Evolutionary conservation across 2,113 vertebrate genomes (phyloP).

Genomic region (Sylvilagus bachmani): DNA sequence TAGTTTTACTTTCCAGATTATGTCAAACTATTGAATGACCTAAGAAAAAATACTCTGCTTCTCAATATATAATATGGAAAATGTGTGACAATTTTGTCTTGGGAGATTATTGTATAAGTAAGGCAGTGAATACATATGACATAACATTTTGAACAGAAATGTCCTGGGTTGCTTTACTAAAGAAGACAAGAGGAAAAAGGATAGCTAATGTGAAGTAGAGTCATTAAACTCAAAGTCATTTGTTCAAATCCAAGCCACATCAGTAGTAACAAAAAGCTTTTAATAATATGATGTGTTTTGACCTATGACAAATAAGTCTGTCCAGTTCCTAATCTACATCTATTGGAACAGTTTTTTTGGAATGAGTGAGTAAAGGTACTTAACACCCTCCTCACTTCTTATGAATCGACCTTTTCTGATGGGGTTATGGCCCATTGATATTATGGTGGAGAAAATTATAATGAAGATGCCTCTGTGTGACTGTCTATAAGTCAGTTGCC

Average conservation of each 20-base stretch:
- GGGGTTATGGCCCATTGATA: conserved; percentile 1
- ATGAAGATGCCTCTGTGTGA: neutral
- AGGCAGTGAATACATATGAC: neutral
- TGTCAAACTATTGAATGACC: neutral
- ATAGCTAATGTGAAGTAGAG: neutral
- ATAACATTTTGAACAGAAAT: conserved; percentile 15
- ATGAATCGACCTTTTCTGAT: neutral
- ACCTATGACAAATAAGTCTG: conserved; percentile 38
- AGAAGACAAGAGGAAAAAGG: neutral
- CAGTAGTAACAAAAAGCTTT: conserved; percentile 7
- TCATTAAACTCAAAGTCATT: conserved; percentile 22
- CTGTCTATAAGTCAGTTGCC: conserved; percentile 14
- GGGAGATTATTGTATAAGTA: neutral
- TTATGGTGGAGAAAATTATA: conserved; percentile 21
- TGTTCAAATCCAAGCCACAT: conserved; percentile 41
- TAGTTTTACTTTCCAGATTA: neutral
- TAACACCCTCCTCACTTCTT: conserved; percentile 3
- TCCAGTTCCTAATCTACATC: neutral
- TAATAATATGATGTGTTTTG: conserved; percentile 50
- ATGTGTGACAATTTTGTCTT: conserved; percentile 32
- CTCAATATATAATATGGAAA: neutral
- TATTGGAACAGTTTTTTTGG: neutral
- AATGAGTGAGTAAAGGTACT: neutral
- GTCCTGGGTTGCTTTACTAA: neutral
- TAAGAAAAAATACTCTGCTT: neutral